Conservation (phyloP, 2,888 invertebrate genomes). For the Choristoneura rosaceana region DNA sequence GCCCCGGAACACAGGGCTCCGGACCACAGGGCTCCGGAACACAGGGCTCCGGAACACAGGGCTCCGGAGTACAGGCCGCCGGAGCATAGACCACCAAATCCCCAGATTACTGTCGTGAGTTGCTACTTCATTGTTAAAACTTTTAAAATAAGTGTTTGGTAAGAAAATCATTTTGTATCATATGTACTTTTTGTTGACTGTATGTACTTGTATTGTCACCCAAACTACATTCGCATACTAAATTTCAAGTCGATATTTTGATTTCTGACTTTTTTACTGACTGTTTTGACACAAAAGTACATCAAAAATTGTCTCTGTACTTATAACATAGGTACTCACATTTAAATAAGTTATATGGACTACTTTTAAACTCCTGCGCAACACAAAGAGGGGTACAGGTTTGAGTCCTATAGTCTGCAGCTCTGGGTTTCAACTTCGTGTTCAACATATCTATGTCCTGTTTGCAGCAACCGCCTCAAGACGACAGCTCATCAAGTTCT, state of each 20-base stretch:
- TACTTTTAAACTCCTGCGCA: background rate
- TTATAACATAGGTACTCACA: too few species aligned
- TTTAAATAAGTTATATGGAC: too few species aligned
- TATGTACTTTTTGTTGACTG: too few species aligned
- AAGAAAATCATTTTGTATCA: too few species aligned
- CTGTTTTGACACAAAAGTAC: too few species aligned
- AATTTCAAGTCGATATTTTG: too few species aligned
- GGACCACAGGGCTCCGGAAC: slow-evolving; percentile 33
- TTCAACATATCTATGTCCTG: background rate
- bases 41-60: slow-evolving; percentile 36
- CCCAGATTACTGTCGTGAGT: slow-evolving; percentile 39
- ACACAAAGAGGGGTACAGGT: background rate
- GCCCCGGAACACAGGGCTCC: slow-evolving; percentile 30
- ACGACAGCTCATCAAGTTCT: slow-evolving; percentile 79
- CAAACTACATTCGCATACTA: too few species aligned
- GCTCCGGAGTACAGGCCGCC: slow-evolving; percentile 28
- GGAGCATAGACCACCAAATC: slow-evolving; percentile 32
- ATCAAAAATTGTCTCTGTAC: too few species aligned
- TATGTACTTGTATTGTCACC: too few species aligned
- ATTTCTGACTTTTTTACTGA: too few species aligned
- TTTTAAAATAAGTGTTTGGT: too few species aligned
- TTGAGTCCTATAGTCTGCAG: background rate
- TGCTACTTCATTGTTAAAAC: background rate
- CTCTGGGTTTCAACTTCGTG: too few species aligned
- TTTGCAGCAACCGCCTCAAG: slow-evolving; percentile 54